Evolutionary conservation across 2,113 vertebrate genomes (phyloP).

Genomic region (Osmerus eperlanus): DNA sequence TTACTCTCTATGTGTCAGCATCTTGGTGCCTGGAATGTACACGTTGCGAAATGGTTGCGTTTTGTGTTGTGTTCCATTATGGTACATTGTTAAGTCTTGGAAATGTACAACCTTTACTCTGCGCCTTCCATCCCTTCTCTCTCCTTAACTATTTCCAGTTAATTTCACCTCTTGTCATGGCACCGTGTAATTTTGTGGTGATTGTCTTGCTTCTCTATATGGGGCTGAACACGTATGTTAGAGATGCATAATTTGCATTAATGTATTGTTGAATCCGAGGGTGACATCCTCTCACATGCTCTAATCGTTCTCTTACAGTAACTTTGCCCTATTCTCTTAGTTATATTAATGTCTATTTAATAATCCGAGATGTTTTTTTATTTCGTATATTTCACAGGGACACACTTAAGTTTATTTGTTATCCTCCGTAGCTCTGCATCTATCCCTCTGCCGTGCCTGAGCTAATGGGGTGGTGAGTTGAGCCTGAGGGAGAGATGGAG

Average conservation of each 20-base stretch:
- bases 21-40: neutral
- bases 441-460: neutral
- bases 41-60: neutral
- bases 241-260: constrained; percentile 21
- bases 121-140: neutral
- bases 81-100: neutral
- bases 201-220: constrained; percentile 9
- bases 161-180: constrained; percentile 11
- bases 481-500: constrained; percentile 22
- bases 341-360: too few relatives aligned
- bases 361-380: too few relatives aligned
- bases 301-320: neutral
- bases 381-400: too few relatives aligned
- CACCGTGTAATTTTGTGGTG: constrained; percentile 7
- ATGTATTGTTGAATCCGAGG: constrained; percentile 12
- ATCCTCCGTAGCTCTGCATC: neutral
- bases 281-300: neutral
- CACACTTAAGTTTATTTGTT: neutral
- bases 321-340: too few relatives aligned
- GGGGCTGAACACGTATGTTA: constrained; percentile 1
- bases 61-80: neutral
- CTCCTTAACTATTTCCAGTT: constrained; percentile 2
- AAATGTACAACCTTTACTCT: neutral
- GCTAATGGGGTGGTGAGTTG: constrained; percentile 13
- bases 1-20: neutral